phyloP scores from a whole-genome alignment of 1,140 invertebrate genomes.

The Cylas formicarius region DNA sequence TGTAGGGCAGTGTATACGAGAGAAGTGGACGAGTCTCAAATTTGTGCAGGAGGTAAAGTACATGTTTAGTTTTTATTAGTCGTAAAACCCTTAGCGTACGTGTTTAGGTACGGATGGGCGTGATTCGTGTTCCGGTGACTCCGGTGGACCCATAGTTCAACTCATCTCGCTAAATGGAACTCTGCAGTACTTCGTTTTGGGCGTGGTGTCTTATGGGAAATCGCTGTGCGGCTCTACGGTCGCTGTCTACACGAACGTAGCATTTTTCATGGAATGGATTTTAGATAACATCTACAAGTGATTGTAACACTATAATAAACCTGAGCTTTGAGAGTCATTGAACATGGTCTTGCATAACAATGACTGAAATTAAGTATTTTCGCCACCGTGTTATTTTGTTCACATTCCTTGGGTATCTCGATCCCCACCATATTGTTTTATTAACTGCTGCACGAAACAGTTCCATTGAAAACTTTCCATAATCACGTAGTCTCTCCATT shows the following conservation, averaged over 20 bases:
- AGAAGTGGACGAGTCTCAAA: constrained; percentile 4
- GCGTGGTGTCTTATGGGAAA: constrained; percentile 62
- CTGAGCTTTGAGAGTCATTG: too few species aligned
- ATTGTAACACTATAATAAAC: too few species aligned
- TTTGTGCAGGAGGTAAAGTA: constrained; percentile 13
- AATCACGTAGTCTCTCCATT: too few species aligned
- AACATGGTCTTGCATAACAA: too few species aligned
- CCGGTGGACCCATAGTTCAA: constrained; percentile 63
- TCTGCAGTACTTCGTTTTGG: constrained; percentile 50
- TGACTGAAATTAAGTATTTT: too few species aligned
- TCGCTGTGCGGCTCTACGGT: constrained; percentile 47
- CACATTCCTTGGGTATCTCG: too few species aligned
- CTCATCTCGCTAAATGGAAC: constrained; percentile 36
- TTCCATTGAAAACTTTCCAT: too few species aligned
- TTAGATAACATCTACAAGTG: constrained; percentile 41
- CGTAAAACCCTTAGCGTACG: constrained; percentile 3
- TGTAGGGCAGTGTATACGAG: constrained; percentile 11
- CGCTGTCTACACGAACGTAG: constrained; percentile 52
- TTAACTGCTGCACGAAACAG: too few species aligned
- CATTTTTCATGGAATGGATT: constrained; percentile 49
- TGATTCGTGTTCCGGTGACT: constrained; percentile 61
- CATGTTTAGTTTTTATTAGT: not conserved
- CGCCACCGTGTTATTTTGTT: too few species aligned
- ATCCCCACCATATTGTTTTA: too few species aligned
- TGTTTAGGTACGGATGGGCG: constrained; percentile 29